phyloP scores from a whole-genome alignment of 2,113 vertebrate genomes.

The Rhinoderma darwinii region DNA sequence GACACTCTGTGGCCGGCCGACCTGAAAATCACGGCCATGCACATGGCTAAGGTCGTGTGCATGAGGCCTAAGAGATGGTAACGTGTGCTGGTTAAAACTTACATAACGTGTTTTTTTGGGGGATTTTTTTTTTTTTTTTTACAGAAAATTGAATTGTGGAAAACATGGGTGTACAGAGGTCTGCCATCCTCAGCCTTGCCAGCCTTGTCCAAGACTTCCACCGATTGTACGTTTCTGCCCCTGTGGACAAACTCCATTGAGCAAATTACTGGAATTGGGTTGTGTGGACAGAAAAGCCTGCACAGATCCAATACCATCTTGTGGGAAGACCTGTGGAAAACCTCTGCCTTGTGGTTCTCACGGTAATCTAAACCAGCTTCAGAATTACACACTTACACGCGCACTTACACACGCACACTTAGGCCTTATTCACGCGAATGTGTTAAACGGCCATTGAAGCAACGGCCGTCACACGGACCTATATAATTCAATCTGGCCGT shows the following conservation, averaged over 20 bases:
- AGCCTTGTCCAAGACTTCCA: slow-evolving; percentile 84
- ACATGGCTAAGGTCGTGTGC: no score
- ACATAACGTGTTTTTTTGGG: neutral
- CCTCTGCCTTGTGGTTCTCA: slow-evolving; percentile 89
- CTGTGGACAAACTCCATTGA: slow-evolving; percentile 88
- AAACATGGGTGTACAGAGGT: slow-evolving; percentile 85
- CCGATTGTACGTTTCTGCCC: slow-evolving; percentile 85
- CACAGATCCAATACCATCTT: slow-evolving; percentile 90
- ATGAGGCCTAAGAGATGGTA: neutral
- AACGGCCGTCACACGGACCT: no score
- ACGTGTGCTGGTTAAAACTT: neutral
- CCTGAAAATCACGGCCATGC: no score
- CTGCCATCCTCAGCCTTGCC: slow-evolving; percentile 88
- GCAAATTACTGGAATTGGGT: slow-evolving; percentile 90
- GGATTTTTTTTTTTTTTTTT: no score
- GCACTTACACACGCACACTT: no score
- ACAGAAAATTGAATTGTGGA: slow-evolving; percentile 85
- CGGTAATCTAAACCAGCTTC: slow-evolving; percentile 74
- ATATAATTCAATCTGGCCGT: no score
- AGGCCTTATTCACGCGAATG: no score
- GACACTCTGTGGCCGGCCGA: no score
- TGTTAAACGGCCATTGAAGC: no score
- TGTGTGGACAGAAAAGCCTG: slow-evolving; percentile 83
- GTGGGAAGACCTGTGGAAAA: slow-evolving; percentile 92
- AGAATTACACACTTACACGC: no score